These are phyloP conservation scores for Rotaria sp. DNA, from an alignment of 2,888 invertebrate genomes.

Conservation along the genomic window DNA sequence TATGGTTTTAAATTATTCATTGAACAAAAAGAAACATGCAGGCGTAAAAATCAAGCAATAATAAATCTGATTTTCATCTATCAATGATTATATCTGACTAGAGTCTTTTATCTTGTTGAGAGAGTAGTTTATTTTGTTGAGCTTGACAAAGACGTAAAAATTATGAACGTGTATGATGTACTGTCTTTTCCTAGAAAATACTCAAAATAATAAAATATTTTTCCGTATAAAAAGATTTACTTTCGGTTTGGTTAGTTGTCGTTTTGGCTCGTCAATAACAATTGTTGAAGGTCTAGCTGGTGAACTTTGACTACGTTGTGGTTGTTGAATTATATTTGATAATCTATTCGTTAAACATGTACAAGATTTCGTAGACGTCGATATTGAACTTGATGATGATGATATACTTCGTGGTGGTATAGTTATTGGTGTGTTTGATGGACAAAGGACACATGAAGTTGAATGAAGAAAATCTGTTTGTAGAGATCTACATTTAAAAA, in stretches of 20 bases:
- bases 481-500: not conserved
- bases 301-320: constrained; percentile 5
- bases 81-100: not conserved
- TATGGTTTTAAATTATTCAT: too few species aligned
- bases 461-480: not conserved
- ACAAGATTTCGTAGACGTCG: not conserved
- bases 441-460: not conserved
- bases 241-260: not conserved
- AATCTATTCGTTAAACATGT: not conserved
- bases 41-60: not conserved
- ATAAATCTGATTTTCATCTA: too few species aligned
- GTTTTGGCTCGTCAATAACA: not conserved
- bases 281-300: not conserved
- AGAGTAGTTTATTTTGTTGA: constrained; percentile 1
- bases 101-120: not conserved
- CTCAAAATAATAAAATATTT: too few species aligned
- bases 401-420: not conserved
- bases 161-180: not conserved
- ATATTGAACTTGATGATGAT: not conserved
- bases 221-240: too few species aligned
- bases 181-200: not conserved
- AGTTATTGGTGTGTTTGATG: not conserved
- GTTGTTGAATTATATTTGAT: not conserved
- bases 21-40: not conserved
- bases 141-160: constrained; percentile 14